Evolutionary conservation across 2,888 invertebrate species (phyloP).

Genomic region (Pollenia griseotomentosa): DNA sequence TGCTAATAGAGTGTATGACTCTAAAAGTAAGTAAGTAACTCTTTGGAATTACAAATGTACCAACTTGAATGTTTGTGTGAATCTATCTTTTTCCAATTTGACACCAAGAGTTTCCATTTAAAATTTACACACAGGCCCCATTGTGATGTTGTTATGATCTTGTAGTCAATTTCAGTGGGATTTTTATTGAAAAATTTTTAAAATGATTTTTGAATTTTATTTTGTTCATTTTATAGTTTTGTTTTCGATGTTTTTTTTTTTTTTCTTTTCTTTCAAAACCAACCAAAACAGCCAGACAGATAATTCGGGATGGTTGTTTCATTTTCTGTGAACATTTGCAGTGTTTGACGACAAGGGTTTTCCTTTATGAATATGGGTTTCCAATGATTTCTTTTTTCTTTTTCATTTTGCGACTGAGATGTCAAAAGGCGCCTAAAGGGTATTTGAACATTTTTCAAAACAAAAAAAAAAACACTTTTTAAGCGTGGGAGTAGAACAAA

Average conservation of each 20-base stretch:
- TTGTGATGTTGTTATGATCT: slow-evolving; percentile 35
- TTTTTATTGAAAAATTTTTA: slow-evolving; percentile 53
- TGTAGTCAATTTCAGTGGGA: slow-evolving; percentile 56
- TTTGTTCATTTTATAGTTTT: slow-evolving; percentile 37
- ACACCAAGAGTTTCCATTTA: slow-evolving; percentile 50
- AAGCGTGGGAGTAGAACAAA: slow-evolving; percentile 68
- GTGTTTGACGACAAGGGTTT: slow-evolving; percentile 63
- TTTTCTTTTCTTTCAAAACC: not conserved
- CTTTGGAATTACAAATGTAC: not conserved
- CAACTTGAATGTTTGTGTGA: slow-evolving; percentile 17
- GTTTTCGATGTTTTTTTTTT: slow-evolving; percentile 1
- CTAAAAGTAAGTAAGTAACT: not conserved
- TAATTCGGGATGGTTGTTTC: slow-evolving; percentile 58
- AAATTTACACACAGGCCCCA: slow-evolving; percentile 44
- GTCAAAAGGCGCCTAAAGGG: slow-evolving; percentile 73
- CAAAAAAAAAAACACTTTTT: not conserved
- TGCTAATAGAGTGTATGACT: slow-evolving; percentile 60
- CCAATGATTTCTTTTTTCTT: slow-evolving; percentile 36
- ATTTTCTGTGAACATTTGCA: slow-evolving; percentile 41
- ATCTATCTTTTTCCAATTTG: slow-evolving; percentile 16
- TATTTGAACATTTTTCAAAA: slow-evolving; percentile 58
- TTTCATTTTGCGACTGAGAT: slow-evolving; percentile 49
- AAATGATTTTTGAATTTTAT: not conserved
- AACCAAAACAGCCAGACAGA: slow-evolving; percentile 21
- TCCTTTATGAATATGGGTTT: slow-evolving; percentile 55